phyloP scores from a whole-genome alignment of 2,888 invertebrate species.

The Lepetodrilus schrolli region DNA sequence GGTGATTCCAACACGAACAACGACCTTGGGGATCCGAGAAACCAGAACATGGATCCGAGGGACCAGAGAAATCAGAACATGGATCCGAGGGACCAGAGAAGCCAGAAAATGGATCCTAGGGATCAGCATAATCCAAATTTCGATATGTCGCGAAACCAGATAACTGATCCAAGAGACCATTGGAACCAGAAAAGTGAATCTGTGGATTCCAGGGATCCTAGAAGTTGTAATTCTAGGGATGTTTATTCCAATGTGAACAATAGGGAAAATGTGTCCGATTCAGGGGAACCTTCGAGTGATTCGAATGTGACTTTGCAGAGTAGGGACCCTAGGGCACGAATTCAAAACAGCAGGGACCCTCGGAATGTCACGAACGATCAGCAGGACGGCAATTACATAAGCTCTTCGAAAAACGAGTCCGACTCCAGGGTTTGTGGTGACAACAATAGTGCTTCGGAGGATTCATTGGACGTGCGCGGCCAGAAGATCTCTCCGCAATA shows the following conservation, averaged over 20 bases:
- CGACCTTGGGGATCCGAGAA: neutral
- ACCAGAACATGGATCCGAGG: neutral
- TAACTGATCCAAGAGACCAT: neutral
- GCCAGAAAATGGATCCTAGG: neutral
- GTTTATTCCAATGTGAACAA: too few relatives aligned
- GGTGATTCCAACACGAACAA: neutral
- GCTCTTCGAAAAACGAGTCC: constrained; percentile 24
- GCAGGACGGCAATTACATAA: neutral
- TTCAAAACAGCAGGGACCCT: constrained; percentile 19
- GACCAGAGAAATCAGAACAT: neutral
- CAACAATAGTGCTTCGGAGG: neutral
- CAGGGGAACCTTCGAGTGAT: too few relatives aligned
- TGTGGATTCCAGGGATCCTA: neutral
- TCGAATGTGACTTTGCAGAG: constrained; percentile 34
- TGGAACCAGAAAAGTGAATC: neutral
- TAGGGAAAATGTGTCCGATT: too few relatives aligned
- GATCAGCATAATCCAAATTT: neutral
- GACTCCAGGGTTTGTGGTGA: neutral
- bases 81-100: neutral
- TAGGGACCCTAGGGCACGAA: constrained; percentile 28
- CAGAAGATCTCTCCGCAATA: neutral
- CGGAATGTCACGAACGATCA: neutral
- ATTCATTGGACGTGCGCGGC: neutral
- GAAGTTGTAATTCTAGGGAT: too few relatives aligned
- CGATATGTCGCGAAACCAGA: too few relatives aligned